Percentiles rank a stretch among this genome's conserved stretches.
Conservation (phyloP, 2,888 invertebrate genomes). For the Boloria euphrosyne region DNA sequence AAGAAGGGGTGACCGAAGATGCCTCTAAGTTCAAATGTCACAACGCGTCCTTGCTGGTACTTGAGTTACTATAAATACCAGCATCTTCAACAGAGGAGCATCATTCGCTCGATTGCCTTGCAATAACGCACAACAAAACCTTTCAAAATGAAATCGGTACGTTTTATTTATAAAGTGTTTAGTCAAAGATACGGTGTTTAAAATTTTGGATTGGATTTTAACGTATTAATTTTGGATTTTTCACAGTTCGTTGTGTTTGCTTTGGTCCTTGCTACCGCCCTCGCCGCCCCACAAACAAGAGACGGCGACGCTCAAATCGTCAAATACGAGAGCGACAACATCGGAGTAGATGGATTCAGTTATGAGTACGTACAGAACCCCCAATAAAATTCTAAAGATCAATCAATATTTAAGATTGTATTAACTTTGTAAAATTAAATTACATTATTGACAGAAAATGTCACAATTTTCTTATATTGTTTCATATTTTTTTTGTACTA, state of each 20-base stretch:
- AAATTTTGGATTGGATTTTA: not conserved
- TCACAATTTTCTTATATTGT: too few species aligned
- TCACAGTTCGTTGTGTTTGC: slow-evolving; percentile 70
- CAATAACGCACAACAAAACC: slow-evolving; percentile 51
- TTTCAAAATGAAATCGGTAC: slow-evolving; percentile 78
- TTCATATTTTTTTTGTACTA: too few species aligned
- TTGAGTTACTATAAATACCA: slow-evolving; percentile 62
- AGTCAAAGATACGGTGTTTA: not conserved
- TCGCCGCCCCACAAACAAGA: slow-evolving; percentile 49
- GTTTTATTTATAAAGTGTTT: slow-evolving; percentile 43
- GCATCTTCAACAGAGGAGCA: slow-evolving; percentile 52
- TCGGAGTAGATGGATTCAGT: slow-evolving; percentile 59
- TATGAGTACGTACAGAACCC: slow-evolving; percentile 54
- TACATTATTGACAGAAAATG: too few species aligned
- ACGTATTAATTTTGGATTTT: slow-evolving; percentile 3
- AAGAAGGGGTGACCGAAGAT: slow-evolving; percentile 56
- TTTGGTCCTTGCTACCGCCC: slow-evolving; percentile 59
- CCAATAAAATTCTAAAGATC: not conserved
- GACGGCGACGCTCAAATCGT: slow-evolving; percentile 54
- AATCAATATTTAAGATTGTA: not conserved
- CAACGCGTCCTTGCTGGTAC: slow-evolving; percentile 66
- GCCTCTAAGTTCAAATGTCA: slow-evolving; percentile 78
- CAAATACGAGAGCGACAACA: slow-evolving; percentile 53
- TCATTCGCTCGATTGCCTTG: slow-evolving; percentile 69
- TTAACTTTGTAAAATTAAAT: not conserved